phyloP scores from a whole-genome alignment of 2,113 vertebrate species.

The Brachyistius frenatus region DNA sequence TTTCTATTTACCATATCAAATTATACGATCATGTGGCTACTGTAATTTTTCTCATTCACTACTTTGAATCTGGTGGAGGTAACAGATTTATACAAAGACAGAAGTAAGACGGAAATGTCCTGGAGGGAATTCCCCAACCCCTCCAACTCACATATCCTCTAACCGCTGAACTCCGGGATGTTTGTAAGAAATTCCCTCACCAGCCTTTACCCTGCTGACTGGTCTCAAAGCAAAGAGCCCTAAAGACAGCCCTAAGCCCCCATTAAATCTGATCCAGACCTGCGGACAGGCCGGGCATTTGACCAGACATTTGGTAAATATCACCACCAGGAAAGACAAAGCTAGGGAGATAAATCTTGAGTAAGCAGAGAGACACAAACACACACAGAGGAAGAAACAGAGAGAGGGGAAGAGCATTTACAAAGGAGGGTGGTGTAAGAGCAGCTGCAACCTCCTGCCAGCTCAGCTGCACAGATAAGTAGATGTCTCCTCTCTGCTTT shows the following conservation, averaged over 20 bases:
- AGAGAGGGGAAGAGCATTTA: slow-evolving; percentile 9
- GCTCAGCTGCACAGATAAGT: slow-evolving; percentile 14
- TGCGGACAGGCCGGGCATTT: slow-evolving; percentile 32
- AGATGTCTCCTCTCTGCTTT: slow-evolving; percentile 7
- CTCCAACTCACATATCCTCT: slow-evolving; percentile 25
- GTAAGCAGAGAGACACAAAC: slow-evolving; percentile 7
- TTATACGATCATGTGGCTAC: neutral
- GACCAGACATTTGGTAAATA: slow-evolving; percentile 63
- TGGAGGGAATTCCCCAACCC: slow-evolving; percentile 45
- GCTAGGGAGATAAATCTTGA: slow-evolving; percentile 25
- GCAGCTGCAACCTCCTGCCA: slow-evolving; percentile 25
- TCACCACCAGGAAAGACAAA: slow-evolving; percentile 22
- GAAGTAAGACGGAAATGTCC: slow-evolving; percentile 20
- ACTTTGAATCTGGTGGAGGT: neutral
- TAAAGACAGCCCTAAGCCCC: slow-evolving; percentile 32
- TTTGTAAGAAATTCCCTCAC: slow-evolving; percentile 57
- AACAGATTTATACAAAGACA: slow-evolving; percentile 12
- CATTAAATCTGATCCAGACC: slow-evolving; percentile 55
- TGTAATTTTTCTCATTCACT: neutral
- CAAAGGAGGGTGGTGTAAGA: slow-evolving; percentile 14
- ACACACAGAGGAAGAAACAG: neutral
- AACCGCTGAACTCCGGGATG: slow-evolving; percentile 42
- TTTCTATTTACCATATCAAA: neutral
- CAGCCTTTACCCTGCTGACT: slow-evolving; percentile 25
- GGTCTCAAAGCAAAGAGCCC: slow-evolving; percentile 27